These are phyloP conservation scores for Mimumesa dahlbomi DNA, from an alignment of 2,888 invertebrate species.

Conservation along the genomic window DNA sequence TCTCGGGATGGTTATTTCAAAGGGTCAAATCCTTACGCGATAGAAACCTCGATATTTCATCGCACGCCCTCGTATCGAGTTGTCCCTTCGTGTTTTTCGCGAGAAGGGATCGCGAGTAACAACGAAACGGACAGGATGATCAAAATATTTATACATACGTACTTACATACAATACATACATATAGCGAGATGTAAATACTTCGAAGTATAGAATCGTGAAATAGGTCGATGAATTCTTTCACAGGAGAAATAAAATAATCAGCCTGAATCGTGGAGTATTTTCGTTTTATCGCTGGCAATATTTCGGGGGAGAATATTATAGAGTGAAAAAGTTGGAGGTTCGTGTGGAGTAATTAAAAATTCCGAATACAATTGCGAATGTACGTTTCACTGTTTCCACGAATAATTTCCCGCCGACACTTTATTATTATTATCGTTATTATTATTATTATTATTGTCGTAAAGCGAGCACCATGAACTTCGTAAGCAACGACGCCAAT, in stretches of 20 bases:
- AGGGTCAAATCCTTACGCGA: slow-evolving; percentile 55
- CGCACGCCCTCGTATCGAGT: slow-evolving; percentile 45
- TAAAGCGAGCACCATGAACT: background rate
- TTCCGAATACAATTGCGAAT: too few species aligned
- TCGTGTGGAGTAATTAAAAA: too few species aligned
- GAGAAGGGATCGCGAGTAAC: slow-evolving; percentile 44
- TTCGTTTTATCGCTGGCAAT: background rate
- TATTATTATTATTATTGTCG: background rate
- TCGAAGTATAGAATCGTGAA: too few species aligned
- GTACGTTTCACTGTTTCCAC: too few species aligned
- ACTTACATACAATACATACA: too few species aligned
- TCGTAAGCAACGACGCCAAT: background rate
- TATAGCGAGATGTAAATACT: too few species aligned
- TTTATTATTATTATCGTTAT: background rate
- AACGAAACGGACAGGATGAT: background rate
- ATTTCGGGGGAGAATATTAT: background rate
- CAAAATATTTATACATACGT: background rate
- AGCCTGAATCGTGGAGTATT: background rate
- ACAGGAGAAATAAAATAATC: too few species aligned
- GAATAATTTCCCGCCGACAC: too few species aligned
- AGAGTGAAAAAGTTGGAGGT: too few species aligned
- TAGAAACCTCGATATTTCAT: slow-evolving; percentile 57
- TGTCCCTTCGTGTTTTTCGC: slow-evolving; percentile 37
- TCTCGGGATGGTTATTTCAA: slow-evolving; percentile 37
- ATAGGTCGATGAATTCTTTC: too few species aligned